These are phyloP conservation scores for Ictidomys tridecemlineatus DNA, from an alignment of 2,113 vertebrate genomes.

Conservation along the genomic window DNA sequence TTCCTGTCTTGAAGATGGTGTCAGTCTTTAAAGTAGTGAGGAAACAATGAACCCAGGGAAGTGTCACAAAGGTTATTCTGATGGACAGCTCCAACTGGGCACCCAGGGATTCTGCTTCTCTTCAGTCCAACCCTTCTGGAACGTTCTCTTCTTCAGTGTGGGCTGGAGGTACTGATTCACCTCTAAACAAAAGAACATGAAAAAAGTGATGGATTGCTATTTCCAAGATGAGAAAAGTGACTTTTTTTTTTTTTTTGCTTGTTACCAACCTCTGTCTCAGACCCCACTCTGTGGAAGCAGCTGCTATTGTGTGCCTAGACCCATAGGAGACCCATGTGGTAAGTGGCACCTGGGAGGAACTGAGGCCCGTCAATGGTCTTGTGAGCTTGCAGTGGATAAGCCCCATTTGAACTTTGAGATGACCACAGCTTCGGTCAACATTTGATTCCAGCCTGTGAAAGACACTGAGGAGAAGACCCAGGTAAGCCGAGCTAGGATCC, in stretches of 20 bases:
- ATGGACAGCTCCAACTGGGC: neutral
- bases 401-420: neutral
- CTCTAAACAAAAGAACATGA: neutral
- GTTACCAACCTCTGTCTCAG: neutral
- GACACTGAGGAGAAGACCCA: neutral
- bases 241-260: neutral
- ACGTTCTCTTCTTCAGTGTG: neutral
- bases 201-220: too few species aligned
- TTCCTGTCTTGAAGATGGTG: neutral
- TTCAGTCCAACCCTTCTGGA: neutral
- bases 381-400: neutral
- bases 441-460: neutral
- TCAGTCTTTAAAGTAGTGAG: neutral
- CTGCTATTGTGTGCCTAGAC: fast-evolving
- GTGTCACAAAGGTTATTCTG: neutral
- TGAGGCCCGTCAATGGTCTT: fast-evolving
- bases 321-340: fast-evolving
- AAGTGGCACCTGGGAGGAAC: neutral
- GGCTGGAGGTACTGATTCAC: too few species aligned
- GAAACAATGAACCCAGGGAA: neutral
- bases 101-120: fast-evolving
- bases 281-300: neutral
- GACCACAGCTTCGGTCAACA: neutral
- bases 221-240: neutral
- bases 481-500: neutral